Percentiles rank a stretch among this genome's conserved stretches.
Conservation (phyloP, 2,888 invertebrate genomes). For the Macroteleia sp. region DNA sequence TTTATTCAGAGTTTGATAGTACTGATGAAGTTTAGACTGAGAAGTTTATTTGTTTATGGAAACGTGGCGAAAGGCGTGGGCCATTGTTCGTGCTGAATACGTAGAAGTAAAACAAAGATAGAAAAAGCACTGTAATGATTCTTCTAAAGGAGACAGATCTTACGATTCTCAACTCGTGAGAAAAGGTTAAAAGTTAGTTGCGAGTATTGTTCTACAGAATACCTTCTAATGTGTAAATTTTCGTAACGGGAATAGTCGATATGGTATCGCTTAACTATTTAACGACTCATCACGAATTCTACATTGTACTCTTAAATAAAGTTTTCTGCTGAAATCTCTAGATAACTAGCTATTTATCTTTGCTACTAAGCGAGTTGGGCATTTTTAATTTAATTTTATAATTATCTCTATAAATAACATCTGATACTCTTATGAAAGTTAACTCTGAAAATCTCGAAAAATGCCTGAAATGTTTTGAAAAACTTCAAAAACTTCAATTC, state of each 20-base stretch:
- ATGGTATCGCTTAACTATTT: slow-evolving; percentile 27
- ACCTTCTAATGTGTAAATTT: slow-evolving; percentile 28
- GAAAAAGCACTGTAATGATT: neutral
- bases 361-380: too few relatives aligned
- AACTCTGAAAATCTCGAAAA: too few relatives aligned
- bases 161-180: slow-evolving; percentile 15
- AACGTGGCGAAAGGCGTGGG: slow-evolving; percentile 24
- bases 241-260: slow-evolving; percentile 14
- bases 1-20: slow-evolving; percentile 36
- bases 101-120: slow-evolving; percentile 14
- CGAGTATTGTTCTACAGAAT: slow-evolving; percentile 48
- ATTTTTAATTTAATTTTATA: too few relatives aligned
- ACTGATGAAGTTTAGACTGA: slow-evolving; percentile 33
- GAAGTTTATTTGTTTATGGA: slow-evolving; percentile 48
- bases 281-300: slow-evolving; percentile 23
- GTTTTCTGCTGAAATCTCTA: neutral
- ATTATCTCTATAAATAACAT: too few relatives aligned
- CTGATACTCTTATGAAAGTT: too few relatives aligned
- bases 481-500: too few relatives aligned
- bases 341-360: too few relatives aligned
- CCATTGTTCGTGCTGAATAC: slow-evolving; percentile 25
- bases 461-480: too few relatives aligned
- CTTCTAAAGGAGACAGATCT: slow-evolving; percentile 24
- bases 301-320: slow-evolving; percentile 2
- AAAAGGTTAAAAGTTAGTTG: slow-evolving; percentile 37